Evolutionary conservation across 2,797 vertebrate genomes (phyloP).

Genomic region (Scarus forsteni): DNA sequence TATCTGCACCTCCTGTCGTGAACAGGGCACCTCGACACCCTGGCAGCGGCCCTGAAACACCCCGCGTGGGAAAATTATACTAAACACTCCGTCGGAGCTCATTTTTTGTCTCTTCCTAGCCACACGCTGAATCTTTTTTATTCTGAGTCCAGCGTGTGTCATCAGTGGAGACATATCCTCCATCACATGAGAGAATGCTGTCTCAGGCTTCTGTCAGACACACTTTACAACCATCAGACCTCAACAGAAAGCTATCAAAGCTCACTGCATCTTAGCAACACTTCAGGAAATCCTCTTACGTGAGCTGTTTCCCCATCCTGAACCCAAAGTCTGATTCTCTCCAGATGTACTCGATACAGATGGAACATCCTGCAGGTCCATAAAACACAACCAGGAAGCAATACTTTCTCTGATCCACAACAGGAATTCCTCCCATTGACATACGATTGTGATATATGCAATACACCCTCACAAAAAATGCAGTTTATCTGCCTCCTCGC

Average conservation of each 20-base stretch:
- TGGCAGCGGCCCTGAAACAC: constrained; percentile 48
- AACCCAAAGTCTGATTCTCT: constrained; percentile 38
- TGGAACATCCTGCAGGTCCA: constrained; percentile 30
- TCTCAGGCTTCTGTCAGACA: constrained; percentile 25
- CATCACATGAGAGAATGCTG: constrained; percentile 30
- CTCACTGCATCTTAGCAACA: constrained; percentile 14
- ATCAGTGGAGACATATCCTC: constrained; percentile 40
- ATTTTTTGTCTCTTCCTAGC: constrained; percentile 30
- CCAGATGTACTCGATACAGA: constrained; percentile 48
- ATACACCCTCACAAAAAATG: constrained; percentile 20
- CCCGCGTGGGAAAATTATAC: constrained; percentile 39
- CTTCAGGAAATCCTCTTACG: constrained; percentile 27
- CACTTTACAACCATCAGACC: constrained; percentile 23
- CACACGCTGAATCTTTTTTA: constrained; percentile 22
- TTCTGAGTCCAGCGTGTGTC: constrained; percentile 24
- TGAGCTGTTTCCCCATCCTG: constrained; percentile 4
- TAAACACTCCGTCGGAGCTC: constrained; percentile 40
- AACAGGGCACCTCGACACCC: constrained; percentile 32
- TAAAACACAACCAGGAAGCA: constrained; percentile 58
- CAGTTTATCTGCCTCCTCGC: constrained; percentile 30
- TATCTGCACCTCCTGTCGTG: constrained; percentile 63
- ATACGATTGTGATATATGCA: constrained; percentile 51
- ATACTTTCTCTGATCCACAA: constrained; percentile 34
- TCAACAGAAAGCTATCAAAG: constrained; percentile 11
- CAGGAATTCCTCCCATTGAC: constrained; percentile 27